A percentile compares a stretch with the other conserved stretches of the same genome.
phyloP scores from a whole-genome alignment of 2,113 vertebrate genomes.

The Nesogale talazaci region DNA sequence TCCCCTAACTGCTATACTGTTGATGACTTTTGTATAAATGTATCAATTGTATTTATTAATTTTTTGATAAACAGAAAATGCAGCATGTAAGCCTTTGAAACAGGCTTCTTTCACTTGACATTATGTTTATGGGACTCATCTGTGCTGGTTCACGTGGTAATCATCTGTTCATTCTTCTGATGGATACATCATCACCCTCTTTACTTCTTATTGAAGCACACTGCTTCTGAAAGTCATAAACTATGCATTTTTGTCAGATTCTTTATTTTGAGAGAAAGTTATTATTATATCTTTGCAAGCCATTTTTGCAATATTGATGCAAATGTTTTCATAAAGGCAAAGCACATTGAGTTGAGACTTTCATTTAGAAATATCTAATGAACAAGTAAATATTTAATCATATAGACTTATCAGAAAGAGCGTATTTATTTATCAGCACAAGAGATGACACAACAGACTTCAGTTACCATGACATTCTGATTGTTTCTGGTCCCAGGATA shows the following conservation, averaged over 20 bases:
- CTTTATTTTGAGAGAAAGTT: neutral
- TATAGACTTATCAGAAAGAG: conserved; percentile 24
- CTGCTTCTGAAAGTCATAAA: conserved; percentile 36
- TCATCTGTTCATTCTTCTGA: neutral
- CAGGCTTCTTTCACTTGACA: too few relatives aligned
- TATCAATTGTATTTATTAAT: neutral
- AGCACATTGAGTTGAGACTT: neutral
- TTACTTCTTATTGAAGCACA: conserved; percentile 27
- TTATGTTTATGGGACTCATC: neutral
- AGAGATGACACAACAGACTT: neutral
- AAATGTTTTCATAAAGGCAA: conserved; percentile 35
- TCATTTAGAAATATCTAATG: neutral
- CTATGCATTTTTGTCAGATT: neutral
- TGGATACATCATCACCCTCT: neutral
- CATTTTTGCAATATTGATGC: conserved; percentile 41
- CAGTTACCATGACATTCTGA: neutral
- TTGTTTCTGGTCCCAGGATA: neutral
- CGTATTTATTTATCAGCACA: conserved; percentile 5
- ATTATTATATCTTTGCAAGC: neutral
- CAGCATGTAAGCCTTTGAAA: neutral
- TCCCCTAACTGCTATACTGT: neutral
- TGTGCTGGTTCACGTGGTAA: neutral
- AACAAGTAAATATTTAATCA: neutral
- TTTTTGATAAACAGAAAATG: neutral
- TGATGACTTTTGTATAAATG: neutral